Evolutionary conservation across 2,888 invertebrate species (phyloP), one percentile per base, ranked within the genome.

Genomic region (Trachelus troglodyta): DNA sequence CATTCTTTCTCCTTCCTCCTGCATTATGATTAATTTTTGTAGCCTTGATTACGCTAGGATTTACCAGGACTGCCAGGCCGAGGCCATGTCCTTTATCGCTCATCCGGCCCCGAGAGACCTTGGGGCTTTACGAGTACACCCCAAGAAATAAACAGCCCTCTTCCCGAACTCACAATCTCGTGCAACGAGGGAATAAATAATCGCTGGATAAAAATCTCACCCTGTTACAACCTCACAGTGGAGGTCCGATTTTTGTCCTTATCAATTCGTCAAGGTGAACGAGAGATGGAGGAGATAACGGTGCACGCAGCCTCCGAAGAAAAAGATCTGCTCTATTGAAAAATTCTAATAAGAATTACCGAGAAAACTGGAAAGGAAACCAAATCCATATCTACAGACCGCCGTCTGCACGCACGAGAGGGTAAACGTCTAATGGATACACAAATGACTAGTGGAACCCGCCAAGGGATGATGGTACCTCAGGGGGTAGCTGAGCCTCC

Each of bases 1-100:
- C 33, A 34, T 56, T 81, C 74, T 71, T 76, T 34, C 75, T 69
- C 12, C 75, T 69, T 11, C 56, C 34, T 30, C 40, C 69, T 75
- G 74, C 79, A 76, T 73, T 69, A 35, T 75, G 76, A 84, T 81
- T 78, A 79, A 83, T 82, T 81, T 56, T 78, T 69, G 34, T 75
- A 33, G 68, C 73, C 78, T 79, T 68, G 77, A 68, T 69, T 80
- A 75, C 69, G 40, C 73, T 69, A 56, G 56, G 23, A 56, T n/a
- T 37, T 74, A 23, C 73, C 77, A 68, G 35, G 37, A 75, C 56
- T 69, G 33, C 69, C 56, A 71, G 69, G 73, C 74, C 23, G 23
- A 23, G 56, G 23, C 23, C 23, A 23, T 69, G 56, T 12, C 74
- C 74, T 79, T 80, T 75, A 76, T 77, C 76, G 75, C 76, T 81